Evolutionary conservation across 64 coral and sea anemone genomes (phyloP).

Genomic region (Montipora sp.): DNA sequence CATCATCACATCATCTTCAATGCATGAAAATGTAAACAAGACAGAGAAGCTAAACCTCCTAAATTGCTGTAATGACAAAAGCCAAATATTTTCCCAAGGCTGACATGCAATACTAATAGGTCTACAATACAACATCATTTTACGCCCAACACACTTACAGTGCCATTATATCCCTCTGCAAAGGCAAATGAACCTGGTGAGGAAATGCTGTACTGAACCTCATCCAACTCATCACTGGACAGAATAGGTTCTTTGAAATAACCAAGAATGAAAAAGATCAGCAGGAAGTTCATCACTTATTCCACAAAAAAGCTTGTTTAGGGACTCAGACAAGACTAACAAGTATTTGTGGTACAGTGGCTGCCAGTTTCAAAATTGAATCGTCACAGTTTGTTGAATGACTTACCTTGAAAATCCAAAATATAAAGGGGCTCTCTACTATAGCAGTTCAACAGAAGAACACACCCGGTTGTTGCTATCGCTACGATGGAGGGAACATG

Average conservation of each 20-base stretch:
- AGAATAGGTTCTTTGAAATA: conserved; percentile 70
- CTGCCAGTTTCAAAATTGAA: too few relatives aligned
- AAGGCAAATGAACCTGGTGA: conserved; percentile 91
- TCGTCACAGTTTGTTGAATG: too few relatives aligned
- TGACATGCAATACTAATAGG: too few relatives aligned
- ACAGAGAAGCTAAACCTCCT: too few relatives aligned
- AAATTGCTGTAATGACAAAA: too few relatives aligned
- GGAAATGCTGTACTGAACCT: conserved; percentile 70
- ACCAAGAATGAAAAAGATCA: not conserved
- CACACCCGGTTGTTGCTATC: conserved; percentile 76
- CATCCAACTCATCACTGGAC: conserved; percentile 84
- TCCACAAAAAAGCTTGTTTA: not conserved
- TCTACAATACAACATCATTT: too few relatives aligned
- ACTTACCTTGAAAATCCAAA: conserved; percentile 79
- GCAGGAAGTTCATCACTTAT: too few relatives aligned
- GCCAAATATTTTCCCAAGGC: too few relatives aligned
- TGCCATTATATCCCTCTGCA: conserved; percentile 39
- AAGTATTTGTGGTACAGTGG: too few relatives aligned
- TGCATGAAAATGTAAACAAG: too few relatives aligned
- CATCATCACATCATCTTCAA: too few relatives aligned
- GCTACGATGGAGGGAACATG: conserved; percentile 78
- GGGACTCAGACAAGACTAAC: not conserved
- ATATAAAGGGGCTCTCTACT: conserved; percentile 85
- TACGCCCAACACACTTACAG: not conserved
- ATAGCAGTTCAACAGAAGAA: conserved; percentile 86